A percentile compares a stretch with the other conserved stretches of the same genome.
Evolutionary conservation across 2,888 invertebrate species (phyloP).

Genomic region (Agrilus mali): DNA sequence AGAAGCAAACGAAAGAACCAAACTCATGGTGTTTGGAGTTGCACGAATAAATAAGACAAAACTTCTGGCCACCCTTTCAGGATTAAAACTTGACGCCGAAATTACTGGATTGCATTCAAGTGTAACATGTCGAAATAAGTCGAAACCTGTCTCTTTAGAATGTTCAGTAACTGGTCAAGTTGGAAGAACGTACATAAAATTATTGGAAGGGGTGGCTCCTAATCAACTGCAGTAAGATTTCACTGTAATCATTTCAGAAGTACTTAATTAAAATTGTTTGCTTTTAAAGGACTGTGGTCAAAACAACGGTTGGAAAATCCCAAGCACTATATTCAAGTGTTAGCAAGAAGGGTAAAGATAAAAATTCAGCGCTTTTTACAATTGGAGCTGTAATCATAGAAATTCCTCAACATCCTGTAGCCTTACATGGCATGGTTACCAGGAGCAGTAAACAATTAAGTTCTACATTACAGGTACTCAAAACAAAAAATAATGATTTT

Average conservation of each 20-base stretch:
- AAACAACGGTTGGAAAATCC: conserved; percentile 83
- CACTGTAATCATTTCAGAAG: not conserved
- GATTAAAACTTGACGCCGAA: conserved; percentile 88
- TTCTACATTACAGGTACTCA: conserved; percentile 68
- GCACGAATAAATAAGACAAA: conserved; percentile 77
- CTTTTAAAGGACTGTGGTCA: conserved; percentile 70
- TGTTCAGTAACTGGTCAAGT: conserved; percentile 80
- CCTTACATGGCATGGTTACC: conserved; percentile 96
- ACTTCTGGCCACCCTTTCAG: conserved; percentile 80
- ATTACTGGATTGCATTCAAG: conserved; percentile 86
- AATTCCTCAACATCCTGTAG: conserved; percentile 97
- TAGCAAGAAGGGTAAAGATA: conserved; percentile 60
- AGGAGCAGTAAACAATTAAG: conserved; percentile 87
- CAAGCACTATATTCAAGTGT: conserved; percentile 84
- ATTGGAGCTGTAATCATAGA: conserved; percentile 87
- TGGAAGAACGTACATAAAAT: conserved; percentile 81
- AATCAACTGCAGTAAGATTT: conserved; percentile 61
- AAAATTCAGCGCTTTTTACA: conserved; percentile 69
- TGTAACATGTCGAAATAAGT: conserved; percentile 79
- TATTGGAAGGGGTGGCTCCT: conserved; percentile 82
- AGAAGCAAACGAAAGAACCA: conserved; percentile 47
- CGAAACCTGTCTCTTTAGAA: conserved; percentile 55
- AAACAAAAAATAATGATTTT: not conserved
- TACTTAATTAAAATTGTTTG: conserved; percentile 3
- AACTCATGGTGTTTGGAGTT: conserved; percentile 76